A percentile compares a stretch with the other conserved stretches of the same genome.
Conservation (phyloP, 2,797 vertebrate genomes). For the Dromococcyx pavoninus region DNA sequence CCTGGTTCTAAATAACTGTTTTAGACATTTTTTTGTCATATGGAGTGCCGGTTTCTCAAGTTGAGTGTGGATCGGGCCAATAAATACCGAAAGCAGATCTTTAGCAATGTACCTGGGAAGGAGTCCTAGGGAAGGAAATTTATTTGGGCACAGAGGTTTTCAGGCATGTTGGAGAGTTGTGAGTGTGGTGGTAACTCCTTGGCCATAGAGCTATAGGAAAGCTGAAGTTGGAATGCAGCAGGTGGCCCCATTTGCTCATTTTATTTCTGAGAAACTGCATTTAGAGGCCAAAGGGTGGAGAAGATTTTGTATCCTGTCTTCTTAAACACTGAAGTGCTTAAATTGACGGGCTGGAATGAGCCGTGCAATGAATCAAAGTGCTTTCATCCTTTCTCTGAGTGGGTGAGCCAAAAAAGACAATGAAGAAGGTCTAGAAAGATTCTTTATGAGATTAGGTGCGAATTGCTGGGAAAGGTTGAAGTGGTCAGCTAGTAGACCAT, state of each 20-base stretch:
- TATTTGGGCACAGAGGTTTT: background rate
- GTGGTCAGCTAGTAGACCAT: background rate
- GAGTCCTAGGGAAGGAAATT: background rate
- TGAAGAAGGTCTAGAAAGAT: background rate
- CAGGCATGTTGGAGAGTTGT: background rate
- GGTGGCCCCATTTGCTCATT: conserved; percentile 17
- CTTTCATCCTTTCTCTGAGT: background rate
- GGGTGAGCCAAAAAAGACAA: background rate
- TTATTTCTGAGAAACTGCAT: background rate
- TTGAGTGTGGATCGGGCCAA: background rate
- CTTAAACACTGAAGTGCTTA: background rate
- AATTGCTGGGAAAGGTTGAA: background rate
- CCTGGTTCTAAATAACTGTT: background rate
- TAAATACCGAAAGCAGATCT: background rate
- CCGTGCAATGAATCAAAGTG: background rate
- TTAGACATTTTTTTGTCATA: background rate
- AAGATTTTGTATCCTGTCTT: background rate
- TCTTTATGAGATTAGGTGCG: background rate
- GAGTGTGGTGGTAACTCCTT: background rate
- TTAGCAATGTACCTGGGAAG: background rate
- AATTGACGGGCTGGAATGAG: background rate
- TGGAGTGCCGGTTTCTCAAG: background rate
- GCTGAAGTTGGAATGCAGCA: background rate
- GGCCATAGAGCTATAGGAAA: background rate
- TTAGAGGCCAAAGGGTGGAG: background rate